Evolutionary conservation across 2,797 vertebrate genomes (phyloP).

Genomic region (Rhadinocentrus ornatus): DNA sequence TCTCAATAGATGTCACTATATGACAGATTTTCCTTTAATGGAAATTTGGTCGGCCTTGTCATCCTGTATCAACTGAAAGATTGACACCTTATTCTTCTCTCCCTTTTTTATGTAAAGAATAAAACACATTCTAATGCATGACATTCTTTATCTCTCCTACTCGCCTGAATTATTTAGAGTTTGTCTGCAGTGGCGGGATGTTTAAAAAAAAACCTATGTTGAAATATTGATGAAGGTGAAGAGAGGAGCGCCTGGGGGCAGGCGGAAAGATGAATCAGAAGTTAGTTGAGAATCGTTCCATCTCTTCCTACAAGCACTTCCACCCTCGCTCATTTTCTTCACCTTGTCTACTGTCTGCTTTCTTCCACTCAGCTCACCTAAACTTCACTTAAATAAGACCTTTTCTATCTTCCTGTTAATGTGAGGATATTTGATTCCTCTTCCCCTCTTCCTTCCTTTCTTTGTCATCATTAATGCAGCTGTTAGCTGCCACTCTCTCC

Average conservation of each 20-base stretch:
- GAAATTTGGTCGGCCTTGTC: constrained; percentile 27
- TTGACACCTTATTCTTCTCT: constrained; percentile 40
- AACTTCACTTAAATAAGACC: constrained; percentile 67
- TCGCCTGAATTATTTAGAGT: constrained; percentile 83
- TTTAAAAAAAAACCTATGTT: constrained; percentile 82
- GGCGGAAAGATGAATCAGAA: constrained; percentile 79
- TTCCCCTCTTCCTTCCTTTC: constrained; percentile 54
- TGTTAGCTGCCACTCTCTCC: constrained; percentile 70
- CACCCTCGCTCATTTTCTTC: constrained; percentile 27
- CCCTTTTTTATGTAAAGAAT: constrained; percentile 51
- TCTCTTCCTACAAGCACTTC: constrained; percentile 19
- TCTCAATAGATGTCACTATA: constrained; percentile 4
- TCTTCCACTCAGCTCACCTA: constrained; percentile 46
- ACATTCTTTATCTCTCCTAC: constrained; percentile 64
- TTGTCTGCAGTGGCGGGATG: constrained; percentile 73
- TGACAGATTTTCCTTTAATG: constrained; percentile 5
- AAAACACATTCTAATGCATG: constrained; percentile 69
- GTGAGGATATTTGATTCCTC: constrained; percentile 60
- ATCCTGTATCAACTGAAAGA: constrained; percentile 56
- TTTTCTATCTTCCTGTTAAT: constrained; percentile 75
- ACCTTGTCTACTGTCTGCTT: constrained; percentile 40
- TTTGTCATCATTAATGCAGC: constrained; percentile 81
- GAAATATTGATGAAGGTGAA: constrained; percentile 88
- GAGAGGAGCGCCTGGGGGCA: constrained; percentile 72
- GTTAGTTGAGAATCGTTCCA: constrained; percentile 68